Percentiles rank a stretch among this genome's conserved stretches.
Evolutionary conservation across 2,888 invertebrate genomes (phyloP).

Genomic region (Pollenia griseotomentosa): DNA sequence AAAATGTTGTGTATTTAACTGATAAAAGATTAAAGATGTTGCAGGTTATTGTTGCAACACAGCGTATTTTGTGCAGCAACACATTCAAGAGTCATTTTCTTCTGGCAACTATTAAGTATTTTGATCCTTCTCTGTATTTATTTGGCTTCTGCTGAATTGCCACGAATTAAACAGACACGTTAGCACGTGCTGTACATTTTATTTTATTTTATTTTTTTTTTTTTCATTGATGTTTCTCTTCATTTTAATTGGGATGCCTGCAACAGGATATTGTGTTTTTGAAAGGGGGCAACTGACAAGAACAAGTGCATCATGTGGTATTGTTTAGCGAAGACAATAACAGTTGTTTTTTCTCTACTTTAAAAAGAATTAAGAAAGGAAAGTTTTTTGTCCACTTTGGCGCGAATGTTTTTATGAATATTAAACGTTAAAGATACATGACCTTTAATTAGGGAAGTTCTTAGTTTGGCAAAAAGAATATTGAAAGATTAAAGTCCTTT

Average conservation of each 20-base stretch:
- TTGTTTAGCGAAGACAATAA: slow-evolving; percentile 44
- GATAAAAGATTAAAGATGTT: slow-evolving; percentile 72
- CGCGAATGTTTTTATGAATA: slow-evolving; percentile 12
- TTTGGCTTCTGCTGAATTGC: slow-evolving; percentile 5
- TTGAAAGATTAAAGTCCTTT: too few species aligned
- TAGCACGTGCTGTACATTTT: slow-evolving; percentile 61
- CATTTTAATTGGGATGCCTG: slow-evolving; percentile 71
- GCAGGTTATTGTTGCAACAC: slow-evolving; percentile 29
- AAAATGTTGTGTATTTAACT: slow-evolving; percentile 49
- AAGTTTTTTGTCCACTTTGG: slow-evolving; percentile 3
- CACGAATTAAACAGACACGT: slow-evolving; percentile 42
- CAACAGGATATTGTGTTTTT: slow-evolving; percentile 67
- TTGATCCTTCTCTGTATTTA: slow-evolving; percentile 9
- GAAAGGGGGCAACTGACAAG: slow-evolving; percentile 34
- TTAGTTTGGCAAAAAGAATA: too few species aligned
- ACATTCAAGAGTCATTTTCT: slow-evolving; percentile 11
- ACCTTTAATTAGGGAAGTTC: slow-evolving; percentile 12
- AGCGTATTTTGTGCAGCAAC: slow-evolving; percentile 13
- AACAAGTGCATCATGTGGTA: slow-evolving; percentile 67
- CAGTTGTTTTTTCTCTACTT: slow-evolving; percentile 60
- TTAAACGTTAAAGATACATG: slow-evolving; percentile 1
- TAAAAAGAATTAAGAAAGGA: background rate
- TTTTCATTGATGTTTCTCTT: slow-evolving; percentile 35
- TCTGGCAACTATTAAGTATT: slow-evolving; percentile 7
- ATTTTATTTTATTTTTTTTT: slow-evolving; percentile 25